phyloP scores from a whole-genome alignment of 2,113 vertebrate species.

The Vulpes ferrilata region DNA sequence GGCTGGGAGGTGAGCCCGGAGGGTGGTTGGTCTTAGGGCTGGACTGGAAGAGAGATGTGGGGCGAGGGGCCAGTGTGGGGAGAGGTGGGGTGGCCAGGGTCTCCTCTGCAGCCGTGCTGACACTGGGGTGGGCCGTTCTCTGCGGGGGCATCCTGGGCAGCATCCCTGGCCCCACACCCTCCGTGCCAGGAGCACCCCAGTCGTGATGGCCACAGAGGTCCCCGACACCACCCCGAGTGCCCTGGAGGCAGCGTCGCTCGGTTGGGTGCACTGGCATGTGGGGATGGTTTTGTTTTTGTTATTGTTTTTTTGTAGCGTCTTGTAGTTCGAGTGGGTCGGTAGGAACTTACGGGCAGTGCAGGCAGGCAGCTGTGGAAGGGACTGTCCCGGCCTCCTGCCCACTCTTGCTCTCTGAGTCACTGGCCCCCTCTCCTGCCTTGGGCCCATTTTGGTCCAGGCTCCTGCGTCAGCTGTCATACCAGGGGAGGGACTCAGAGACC shows the following conservation, averaged over 20 bases:
- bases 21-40: not conserved
- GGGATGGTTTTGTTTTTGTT: too few relatives aligned
- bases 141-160: not conserved
- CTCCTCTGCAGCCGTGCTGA: fast-evolving
- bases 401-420: not conserved
- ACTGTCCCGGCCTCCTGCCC: fast-evolving
- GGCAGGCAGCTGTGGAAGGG: not conserved
- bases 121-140: fast-evolving
- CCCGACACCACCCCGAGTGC: too few relatives aligned
- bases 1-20: not conserved
- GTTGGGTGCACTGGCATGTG: not conserved
- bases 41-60: not conserved
- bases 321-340: not conserved
- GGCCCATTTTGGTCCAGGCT: not conserved
- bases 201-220: not conserved
- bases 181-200: not conserved
- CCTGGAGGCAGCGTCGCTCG: not conserved
- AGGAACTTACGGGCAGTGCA: not conserved
- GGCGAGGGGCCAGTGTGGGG: too few relatives aligned
- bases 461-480: not conserved
- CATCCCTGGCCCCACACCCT: not conserved
- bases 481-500: not conserved
- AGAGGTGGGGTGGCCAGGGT: not conserved
- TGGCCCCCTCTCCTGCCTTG: fast-evolving
- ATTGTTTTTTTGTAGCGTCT: not conserved